Evolutionary conservation across 1,140 invertebrate genomes (phyloP), one percentile per base, ranked within the genome.

Genomic region (Drosophila lini): DNA sequence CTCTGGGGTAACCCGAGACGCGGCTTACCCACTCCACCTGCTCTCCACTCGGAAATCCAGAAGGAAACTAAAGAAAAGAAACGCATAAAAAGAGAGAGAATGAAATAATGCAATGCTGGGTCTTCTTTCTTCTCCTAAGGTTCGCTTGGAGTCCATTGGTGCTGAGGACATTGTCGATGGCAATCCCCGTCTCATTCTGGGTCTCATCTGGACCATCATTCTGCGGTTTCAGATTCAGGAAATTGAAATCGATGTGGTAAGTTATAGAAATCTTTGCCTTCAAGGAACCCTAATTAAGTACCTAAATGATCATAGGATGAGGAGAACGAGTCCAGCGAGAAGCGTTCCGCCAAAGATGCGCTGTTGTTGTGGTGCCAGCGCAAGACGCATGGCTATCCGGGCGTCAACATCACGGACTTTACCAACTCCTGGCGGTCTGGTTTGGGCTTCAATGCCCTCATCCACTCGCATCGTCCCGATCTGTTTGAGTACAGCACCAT

Each of bases 151-250:
- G 93, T 99, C 98, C 92, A 99, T 99, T 90, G 99, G 98, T 79
- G 98, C 99, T 36, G 98, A 99, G 93, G 99, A 99, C 93, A 99
- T 99, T 81, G 98, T 99, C 28, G 99, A 99, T 93, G 98, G 98
- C 41, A 99, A 99, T 93, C 96, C 96, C 42, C 94, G 98, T 55
- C 94, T 99, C 41, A 99, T 99, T 90, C 95, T 99, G 44, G 99
- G 99, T 89, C 94, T 99, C 11, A 99, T 99, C 76, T 99, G 99
- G 98, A 99, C 98, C 22, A 99, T 99, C 79, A 99, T 99, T 93
- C 94, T 99, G 58, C 94, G 98, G 32, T 99, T 99, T 94, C 98
- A 98, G 94, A 99, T 99, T 81, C 98, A 99, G 93, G 98, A 99
- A 94, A 99, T 99, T 91, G 98, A 98, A 94, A 99, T 99, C 88